A percentile compares a stretch with the other conserved stretches of the same genome.
phyloP scores from a whole-genome alignment of 92 coral and sea anemone species.

The Heteractis magnifica region DNA sequence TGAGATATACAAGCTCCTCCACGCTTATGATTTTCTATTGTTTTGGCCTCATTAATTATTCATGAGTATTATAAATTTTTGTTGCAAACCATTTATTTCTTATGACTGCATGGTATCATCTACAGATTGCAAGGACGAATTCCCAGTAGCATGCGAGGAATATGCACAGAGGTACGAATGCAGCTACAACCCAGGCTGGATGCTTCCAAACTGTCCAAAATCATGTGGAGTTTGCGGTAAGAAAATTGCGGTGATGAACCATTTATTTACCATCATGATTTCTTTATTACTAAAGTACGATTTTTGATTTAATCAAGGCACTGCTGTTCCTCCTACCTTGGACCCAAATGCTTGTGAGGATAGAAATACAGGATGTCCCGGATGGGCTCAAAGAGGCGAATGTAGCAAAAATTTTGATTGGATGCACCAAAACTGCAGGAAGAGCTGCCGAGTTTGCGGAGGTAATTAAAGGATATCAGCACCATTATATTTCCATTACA shows the following conservation, averaged over 20 bases:
- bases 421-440: slow-evolving; percentile 65
- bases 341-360: slow-evolving; percentile 54
- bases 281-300: background rate
- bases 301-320: background rate
- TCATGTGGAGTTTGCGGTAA: slow-evolving; percentile 53
- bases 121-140: slow-evolving; percentile 61
- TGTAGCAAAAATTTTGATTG: slow-evolving; percentile 54
- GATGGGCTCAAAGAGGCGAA: slow-evolving; percentile 58
- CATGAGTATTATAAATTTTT: background rate
- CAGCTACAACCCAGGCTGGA: slow-evolving; percentile 56
- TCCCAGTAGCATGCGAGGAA: slow-evolving; percentile 53
- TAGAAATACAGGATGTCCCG: slow-evolving; percentile 40
- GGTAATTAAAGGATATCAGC: slow-evolving; percentile 17
- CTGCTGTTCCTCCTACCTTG: slow-evolving; percentile 54
- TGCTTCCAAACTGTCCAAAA: slow-evolving; percentile 61
- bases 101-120: background rate
- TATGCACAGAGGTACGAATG: slow-evolving; percentile 52
- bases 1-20: no score
- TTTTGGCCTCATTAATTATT: no score
- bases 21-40: no score
- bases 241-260: background rate
- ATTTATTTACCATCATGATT: background rate
- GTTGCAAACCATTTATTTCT: background rate
- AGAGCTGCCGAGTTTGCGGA: slow-evolving; percentile 61
- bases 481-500: background rate